Base-by-base conservation (phyloP, 1,140 invertebrate genomes). In the Trichonephila clavipes region DNA sequence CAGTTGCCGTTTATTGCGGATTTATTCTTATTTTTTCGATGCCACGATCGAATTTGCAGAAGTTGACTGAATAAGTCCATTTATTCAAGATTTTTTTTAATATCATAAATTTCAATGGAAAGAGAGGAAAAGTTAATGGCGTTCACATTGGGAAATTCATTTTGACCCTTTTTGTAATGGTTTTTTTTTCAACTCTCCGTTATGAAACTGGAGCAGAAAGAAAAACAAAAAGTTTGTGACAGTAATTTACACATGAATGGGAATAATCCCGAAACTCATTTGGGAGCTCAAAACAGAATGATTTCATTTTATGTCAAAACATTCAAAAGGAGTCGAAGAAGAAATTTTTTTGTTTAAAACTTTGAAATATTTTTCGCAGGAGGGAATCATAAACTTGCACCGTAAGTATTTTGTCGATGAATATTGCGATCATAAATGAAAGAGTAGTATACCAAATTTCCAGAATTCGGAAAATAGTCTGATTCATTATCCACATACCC, bases 51-150 rank as follows among this genome's bases (percentile, higher is more conserved):
- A 88, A 88, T 58, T 34, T 64, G 86, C 16, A 58, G 61, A 88
- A 88, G 62, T 85, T 88, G 86, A 88, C 59, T 19, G 86, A 85
- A 85, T 24, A 40, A 88, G 86, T 88, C 86, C 40, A 88, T 88
- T 88, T 88, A 88, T 88, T n/a, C 86, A 19, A 88, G 28, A 24
- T 34, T 19, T 88, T 24, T 88, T 88, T 44, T 90, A 28, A 77
- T 58, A 66, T 28, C 40, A 77, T 89, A 77, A 89, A 89, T 77
- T 77, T 77, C 59, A 58, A 87, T 87, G 72, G 72, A 40, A 77
- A 18, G 21, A 58, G 44, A 59, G 19, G 51, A 58, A 83, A 83
- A 83, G 82, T 83, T 83, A 83, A 83, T 83, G 82, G 51, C 4
- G 21, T 10, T 21, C 7, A 83, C 28, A 28, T 1, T 59, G 51